Base-by-base conservation (phyloP, 2,888 invertebrate species). In the Bunonema sp. region DNA sequence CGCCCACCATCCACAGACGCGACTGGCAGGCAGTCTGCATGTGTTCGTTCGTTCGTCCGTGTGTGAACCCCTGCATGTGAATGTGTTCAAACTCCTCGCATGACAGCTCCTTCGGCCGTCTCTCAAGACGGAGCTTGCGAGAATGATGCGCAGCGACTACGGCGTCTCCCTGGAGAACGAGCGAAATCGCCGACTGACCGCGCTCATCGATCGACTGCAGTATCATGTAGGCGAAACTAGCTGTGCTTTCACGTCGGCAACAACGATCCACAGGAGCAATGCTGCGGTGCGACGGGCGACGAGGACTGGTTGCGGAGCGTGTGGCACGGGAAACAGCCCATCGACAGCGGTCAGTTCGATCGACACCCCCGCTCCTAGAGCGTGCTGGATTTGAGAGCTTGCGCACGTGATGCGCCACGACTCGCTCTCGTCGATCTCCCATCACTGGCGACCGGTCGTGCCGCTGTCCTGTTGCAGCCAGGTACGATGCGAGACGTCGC, bases 401-500 rank as follows among this genome's bases (percentile, higher is more conserved):
- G n/a, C n/a, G n/a, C n/a, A n/a, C n/a, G n/a, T n/a, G n/a, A n/a
- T n/a, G n/a, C n/a, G n/a, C n/a, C n/a, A n/a, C n/a, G n/a, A n/a
- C n/a, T n/a, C n/a, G n/a, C n/a, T n/a, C n/a, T n/a, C n/a, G n/a
- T n/a, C n/a, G n/a, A n/a, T n/a, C n/a, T n/a, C n/a, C n/a, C n/a
- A n/a, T n/a, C n/a, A n/a, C n/a, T n/a, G n/a, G n/a, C n/a, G n/a
- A 4, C 28, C 12, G 26, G 38, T 52, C 15, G 54, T 57, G 31
- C 59, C 59, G 10, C 42, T 47, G 7, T 50, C 59, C 2, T 59
- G 59, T 37, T 59, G 59, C 44, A 51, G 46, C 22, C 54, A 52
- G 31, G 34, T 39, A 34, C n/a, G 5, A n/a, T n/a, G n/a, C n/a
- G n/a, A n/a, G n/a, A n/a, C n/a, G n/a, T n/a, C n/a, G n/a, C n/a